Percentiles rank a stretch among this genome's conserved stretches.
phyloP scores from a whole-genome alignment of 1,140 invertebrate genomes.

The Monomorium pharaonis region DNA sequence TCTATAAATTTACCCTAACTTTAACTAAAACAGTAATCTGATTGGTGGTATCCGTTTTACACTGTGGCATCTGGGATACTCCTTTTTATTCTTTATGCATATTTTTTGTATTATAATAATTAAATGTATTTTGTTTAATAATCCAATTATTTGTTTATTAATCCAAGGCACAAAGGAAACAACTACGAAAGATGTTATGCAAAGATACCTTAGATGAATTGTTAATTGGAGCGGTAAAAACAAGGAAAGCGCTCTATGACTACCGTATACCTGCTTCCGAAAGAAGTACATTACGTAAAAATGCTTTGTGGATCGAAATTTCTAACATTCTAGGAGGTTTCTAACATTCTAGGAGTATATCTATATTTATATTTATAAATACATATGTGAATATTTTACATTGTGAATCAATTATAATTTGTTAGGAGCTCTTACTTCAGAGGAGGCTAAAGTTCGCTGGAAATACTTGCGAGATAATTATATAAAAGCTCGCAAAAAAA shows the following conservation, averaged over 20 bases:
- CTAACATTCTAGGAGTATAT: no score
- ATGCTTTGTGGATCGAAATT: neutral
- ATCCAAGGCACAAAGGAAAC: neutral
- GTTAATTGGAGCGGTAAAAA: neutral
- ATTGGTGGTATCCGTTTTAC: no score
- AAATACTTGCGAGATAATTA: constrained; percentile 21
- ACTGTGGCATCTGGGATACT: no score
- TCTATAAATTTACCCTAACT: no score
- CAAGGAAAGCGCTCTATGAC: neutral
- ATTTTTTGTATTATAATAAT: neutral
- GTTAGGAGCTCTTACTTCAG: neutral
- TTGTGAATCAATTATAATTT: neutral
- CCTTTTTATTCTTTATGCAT: neutral
- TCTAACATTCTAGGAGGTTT: neutral
- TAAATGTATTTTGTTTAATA: neutral
- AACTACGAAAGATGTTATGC: neutral
- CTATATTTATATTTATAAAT: neutral
- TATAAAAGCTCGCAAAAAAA: constrained; percentile 2
- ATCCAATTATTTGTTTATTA: neutral
- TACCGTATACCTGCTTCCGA: neutral
- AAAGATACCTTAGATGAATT: neutral
- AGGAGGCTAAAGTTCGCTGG: neutral
- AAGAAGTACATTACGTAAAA: constrained; percentile 3
- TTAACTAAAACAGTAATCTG: no score
- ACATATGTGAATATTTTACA: neutral